phyloP scores from a whole-genome alignment of 2,888 invertebrate genomes.

The Campaea margaritaria region DNA sequence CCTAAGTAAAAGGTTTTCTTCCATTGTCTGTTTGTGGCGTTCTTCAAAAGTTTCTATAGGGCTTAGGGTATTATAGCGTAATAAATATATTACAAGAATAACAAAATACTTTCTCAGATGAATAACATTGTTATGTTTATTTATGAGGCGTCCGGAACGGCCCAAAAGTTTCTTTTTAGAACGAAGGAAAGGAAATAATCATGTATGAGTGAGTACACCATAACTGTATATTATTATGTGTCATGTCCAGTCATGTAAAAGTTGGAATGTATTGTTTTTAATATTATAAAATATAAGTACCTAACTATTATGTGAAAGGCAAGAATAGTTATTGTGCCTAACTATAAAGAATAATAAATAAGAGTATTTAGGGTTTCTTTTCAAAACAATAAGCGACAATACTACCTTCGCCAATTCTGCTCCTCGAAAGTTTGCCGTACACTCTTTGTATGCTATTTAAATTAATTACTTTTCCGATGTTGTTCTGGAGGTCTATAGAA shows the following conservation, averaged over 20 bases:
- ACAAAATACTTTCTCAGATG: conserved; percentile 29
- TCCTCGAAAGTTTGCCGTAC: too few relatives aligned
- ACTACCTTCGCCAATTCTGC: too few relatives aligned
- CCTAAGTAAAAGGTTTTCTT: conserved; percentile 8
- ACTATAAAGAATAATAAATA: too few relatives aligned
- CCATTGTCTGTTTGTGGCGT: conserved; percentile 3
- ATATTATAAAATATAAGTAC: too few relatives aligned
- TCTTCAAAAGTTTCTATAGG: conserved; percentile 17
- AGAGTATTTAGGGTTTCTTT: too few relatives aligned
- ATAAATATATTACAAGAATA: conserved; percentile 27
- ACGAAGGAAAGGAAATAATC: conserved; percentile 15
- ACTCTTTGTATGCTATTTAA: too few relatives aligned
- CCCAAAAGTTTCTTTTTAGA: conserved; percentile 23
- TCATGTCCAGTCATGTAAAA: too few relatives aligned
- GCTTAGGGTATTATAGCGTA: conserved; percentile 21
- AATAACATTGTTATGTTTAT: conserved; percentile 33
- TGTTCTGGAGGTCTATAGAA: background rate
- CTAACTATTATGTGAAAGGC: too few relatives aligned
- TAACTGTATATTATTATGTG: too few relatives aligned
- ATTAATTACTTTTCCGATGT: background rate
- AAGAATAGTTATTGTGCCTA: too few relatives aligned
- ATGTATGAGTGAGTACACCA: background rate
- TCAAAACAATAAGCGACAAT: too few relatives aligned
- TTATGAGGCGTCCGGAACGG: conserved; percentile 24
- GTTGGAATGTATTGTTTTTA: too few relatives aligned